Percentiles rank a stretch among this genome's conserved stretches.
Conservation (phyloP, 2,888 invertebrate species). For the Nebria salina region DNA sequence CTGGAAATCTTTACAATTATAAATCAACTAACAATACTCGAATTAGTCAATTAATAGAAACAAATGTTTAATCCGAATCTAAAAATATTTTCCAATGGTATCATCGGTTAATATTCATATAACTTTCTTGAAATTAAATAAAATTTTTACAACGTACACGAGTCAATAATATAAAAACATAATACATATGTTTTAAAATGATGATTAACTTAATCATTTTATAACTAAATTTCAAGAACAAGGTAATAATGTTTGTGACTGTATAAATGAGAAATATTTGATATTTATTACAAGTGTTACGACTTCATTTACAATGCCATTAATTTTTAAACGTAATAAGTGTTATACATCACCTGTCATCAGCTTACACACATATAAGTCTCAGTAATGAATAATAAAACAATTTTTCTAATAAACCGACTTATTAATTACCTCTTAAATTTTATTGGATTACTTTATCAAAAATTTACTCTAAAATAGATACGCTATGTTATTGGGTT, state of each 20-base stretch:
- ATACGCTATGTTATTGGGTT: too few species aligned
- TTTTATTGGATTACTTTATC: not conserved
- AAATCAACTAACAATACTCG: too few species aligned
- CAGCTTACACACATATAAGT: not conserved
- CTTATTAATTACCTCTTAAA: not conserved
- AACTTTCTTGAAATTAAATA: too few species aligned
- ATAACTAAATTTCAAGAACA: not conserved
- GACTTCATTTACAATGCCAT: not conserved
- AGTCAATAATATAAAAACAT: too few species aligned
- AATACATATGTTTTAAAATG: not conserved
- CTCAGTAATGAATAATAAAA: not conserved
- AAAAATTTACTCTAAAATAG: too few species aligned
- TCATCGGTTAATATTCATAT: too few species aligned
- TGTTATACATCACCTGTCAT: not conserved
- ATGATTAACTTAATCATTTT: not conserved
- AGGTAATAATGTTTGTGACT: not conserved
- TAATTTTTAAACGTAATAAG: constrained; percentile 2
- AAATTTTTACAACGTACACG: too few species aligned
- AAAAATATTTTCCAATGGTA: too few species aligned
- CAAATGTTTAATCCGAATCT: too few species aligned
- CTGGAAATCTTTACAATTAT: too few species aligned
- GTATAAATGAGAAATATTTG: not conserved
- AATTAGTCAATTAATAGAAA: too few species aligned
- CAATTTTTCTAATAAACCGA: not conserved
- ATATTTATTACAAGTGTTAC: constrained; percentile 2